Conservation (phyloP, 2,797 vertebrate genomes). For the Gorsachius magnificus region DNA sequence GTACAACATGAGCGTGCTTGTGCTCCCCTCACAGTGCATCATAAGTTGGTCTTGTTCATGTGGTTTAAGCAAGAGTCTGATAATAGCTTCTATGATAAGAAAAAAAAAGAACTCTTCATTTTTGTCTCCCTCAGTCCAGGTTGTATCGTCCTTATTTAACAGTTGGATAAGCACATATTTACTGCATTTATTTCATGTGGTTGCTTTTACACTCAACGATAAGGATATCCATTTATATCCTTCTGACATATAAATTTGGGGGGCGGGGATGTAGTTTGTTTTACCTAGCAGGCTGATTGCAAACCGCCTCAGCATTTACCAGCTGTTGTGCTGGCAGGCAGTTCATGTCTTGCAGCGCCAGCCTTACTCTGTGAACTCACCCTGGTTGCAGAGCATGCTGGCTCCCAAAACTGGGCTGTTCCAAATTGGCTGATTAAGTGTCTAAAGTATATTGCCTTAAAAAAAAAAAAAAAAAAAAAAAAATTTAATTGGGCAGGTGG, state of each 20-base stretch:
- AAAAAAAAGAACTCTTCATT: neutral
- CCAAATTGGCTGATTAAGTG: neutral
- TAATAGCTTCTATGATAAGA: neutral
- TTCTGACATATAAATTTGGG: neutral
- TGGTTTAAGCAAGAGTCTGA: neutral
- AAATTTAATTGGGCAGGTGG: neutral
- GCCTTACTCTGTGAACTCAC: neutral
- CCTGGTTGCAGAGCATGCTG: neutral
- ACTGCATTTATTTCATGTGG: neutral
- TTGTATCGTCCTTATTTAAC: neutral
- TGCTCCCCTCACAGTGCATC: neutral
- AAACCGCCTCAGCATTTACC: neutral
- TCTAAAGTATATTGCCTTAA: neutral
- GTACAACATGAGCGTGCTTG: accelerated
- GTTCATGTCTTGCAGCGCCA: neutral
- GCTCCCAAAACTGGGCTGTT: neutral
- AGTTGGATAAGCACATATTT: neutral
- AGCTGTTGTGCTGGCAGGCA: neutral
- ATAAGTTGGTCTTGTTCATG: neutral
- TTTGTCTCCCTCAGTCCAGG: neutral
- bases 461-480: too few species aligned
- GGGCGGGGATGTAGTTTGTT: neutral
- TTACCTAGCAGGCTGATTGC: neutral
- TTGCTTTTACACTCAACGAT: neutral
- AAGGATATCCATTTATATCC: neutral